A percentile compares a stretch with the other conserved stretches of the same genome.
These are phyloP conservation scores for Chaenodraco wilsoni DNA, from an alignment of 2,797 vertebrate genomes.

Conservation along the genomic window DNA sequence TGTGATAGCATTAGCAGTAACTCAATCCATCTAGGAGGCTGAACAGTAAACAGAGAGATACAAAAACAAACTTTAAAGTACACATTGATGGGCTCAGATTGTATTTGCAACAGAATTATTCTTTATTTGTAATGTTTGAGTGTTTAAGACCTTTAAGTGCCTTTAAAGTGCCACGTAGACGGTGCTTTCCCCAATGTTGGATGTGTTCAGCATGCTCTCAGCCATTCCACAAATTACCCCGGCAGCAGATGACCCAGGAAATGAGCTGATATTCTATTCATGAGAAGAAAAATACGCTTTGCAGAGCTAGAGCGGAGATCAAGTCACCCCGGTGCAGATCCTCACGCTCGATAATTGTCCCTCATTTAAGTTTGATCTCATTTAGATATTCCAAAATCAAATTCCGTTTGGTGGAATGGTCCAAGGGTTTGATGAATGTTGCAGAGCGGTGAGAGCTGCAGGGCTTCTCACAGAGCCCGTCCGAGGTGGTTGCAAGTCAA, in stretches of 20 bases:
- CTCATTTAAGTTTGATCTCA: slow-evolving; percentile 70
- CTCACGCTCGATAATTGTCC: slow-evolving; percentile 52
- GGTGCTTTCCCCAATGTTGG: slow-evolving; percentile 12
- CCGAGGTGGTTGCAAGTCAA: slow-evolving; percentile 30
- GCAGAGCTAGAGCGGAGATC: slow-evolving; percentile 50
- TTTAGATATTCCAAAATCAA: slow-evolving; percentile 52
- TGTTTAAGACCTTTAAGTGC: neutral
- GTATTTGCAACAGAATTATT: neutral
- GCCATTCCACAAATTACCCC: slow-evolving; percentile 55
- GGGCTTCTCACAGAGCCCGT: neutral
- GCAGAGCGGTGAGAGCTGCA: slow-evolving; percentile 6
- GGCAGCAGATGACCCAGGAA: slow-evolving; percentile 72
- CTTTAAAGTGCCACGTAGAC: neutral
- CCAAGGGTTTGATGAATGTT: slow-evolving; percentile 49
- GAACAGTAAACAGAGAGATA: too few species aligned
- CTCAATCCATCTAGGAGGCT: too few species aligned
- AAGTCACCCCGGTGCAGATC: slow-evolving; percentile 41
- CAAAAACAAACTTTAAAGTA: too few species aligned
- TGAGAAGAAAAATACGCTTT: slow-evolving; percentile 68
- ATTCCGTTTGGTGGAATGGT: slow-evolving; percentile 11
- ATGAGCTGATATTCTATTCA: slow-evolving; percentile 74
- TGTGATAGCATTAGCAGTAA: too few species aligned
- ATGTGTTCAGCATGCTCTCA: slow-evolving; percentile 34
- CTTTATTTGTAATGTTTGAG: neutral
- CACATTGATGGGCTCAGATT: too few species aligned